Evolutionary conservation across 2,113 vertebrate species (phyloP).

Genomic region (Myodes glareolus): DNA sequence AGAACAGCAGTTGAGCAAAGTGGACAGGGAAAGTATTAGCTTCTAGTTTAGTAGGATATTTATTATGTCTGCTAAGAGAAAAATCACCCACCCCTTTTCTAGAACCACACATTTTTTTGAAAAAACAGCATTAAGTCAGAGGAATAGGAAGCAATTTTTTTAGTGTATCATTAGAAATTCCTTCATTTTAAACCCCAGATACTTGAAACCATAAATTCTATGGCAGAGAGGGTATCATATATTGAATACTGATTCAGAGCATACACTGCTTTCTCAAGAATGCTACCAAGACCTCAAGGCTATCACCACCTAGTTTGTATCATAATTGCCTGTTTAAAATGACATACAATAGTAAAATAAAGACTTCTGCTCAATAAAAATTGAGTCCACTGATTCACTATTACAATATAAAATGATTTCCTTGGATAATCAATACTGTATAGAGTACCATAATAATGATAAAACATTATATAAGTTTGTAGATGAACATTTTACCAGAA

Average conservation of each 20-base stretch:
- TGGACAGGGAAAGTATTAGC: not conserved
- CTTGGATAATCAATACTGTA: not conserved
- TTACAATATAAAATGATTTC: not conserved
- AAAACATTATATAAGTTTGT: not conserved
- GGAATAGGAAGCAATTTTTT: not conserved
- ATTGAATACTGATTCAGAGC: not conserved
- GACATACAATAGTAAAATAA: not conserved
- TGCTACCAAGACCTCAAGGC: not conserved
- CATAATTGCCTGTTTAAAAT: not conserved
- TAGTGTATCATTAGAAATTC: not conserved
- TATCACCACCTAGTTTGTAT: not conserved
- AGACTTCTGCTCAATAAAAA: not conserved
- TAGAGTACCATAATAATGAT: not conserved
- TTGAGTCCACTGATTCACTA: not conserved
- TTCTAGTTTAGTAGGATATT: not conserved
- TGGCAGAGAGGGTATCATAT: not conserved
- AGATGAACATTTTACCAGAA: not conserved
- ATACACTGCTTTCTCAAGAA: not conserved
- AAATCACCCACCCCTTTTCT: not conserved
- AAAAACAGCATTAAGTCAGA: not conserved
- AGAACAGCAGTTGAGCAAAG: not conserved
- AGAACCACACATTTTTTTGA: not conserved
- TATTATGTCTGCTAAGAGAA: not conserved
- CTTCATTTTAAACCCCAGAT: not conserved
- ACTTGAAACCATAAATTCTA: not conserved